Evolutionary conservation across 2,888 invertebrate species (phyloP).

Genomic region (Psylliodes chrysocephalus): DNA sequence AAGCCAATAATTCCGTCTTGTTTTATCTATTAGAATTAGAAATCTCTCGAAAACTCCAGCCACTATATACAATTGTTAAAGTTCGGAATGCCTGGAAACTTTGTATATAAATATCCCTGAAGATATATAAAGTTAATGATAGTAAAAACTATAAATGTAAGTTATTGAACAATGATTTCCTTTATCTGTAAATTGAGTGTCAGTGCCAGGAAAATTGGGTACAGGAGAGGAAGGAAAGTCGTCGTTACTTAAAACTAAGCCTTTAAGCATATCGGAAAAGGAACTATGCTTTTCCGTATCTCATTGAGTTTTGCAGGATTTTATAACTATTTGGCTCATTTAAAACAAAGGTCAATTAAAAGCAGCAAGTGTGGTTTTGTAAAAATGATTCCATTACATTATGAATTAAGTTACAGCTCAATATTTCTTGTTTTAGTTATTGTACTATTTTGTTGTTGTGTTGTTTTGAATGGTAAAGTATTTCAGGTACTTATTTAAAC

Average conservation of each 20-base stretch:
- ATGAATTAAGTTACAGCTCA: too few relatives aligned
- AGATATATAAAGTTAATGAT: conserved; percentile 25
- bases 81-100: conserved; percentile 10
- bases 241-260: not conserved
- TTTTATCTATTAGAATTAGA: conserved; percentile 12
- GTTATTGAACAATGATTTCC: conserved; percentile 48
- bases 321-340: too few relatives aligned
- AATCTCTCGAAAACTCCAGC: conserved; percentile 6
- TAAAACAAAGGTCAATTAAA: too few relatives aligned
- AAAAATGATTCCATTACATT: too few relatives aligned
- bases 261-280: too few relatives aligned
- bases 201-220: conserved; percentile 47
- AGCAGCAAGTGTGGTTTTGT: too few relatives aligned
- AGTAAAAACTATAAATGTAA: conserved; percentile 30
- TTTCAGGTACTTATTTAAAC: too few relatives aligned
- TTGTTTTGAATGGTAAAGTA: too few relatives aligned
- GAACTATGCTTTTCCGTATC: too few relatives aligned
- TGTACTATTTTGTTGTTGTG: too few relatives aligned
- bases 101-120: conserved; percentile 26
- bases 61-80: conserved; percentile 9
- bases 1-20: not conserved
- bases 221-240: conserved; percentile 40
- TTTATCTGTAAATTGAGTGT: conserved; percentile 50
- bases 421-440: too few relatives aligned
- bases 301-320: too few relatives aligned